Evolutionary conservation across 1,140 invertebrate species (phyloP), one percentile per base, ranked within the genome.

Genomic region (Drosophila persimilis): DNA sequence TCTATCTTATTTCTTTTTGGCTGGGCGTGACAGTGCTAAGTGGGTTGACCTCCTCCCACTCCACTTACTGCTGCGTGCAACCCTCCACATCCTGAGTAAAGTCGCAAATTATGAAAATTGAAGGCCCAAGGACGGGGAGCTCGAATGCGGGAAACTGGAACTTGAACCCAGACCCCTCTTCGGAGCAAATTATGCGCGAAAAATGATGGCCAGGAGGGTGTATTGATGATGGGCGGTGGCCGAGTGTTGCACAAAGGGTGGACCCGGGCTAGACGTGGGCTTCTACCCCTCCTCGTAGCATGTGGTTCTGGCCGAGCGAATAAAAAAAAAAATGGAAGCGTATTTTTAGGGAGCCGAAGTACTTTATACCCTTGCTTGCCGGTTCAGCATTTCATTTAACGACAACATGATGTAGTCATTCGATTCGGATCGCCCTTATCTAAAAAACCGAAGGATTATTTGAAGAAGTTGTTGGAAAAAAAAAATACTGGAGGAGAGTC

Each of bases 101-200:
- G 79, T 66, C 55, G 63, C 51, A 85, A 86, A 86, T 85, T 86
- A 85, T 85, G 81, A 84, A 77, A 84, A 84, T 84, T 77, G 77
- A 76, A 73, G 75, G 62, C 58, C 62, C 24, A 45, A 29, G 47
- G 46, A 26, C 43, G 46, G 74, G 56, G 24, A 31, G 7, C 26
- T 35, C 17, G 26, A 22, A 24, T 26, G 29, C 41, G 7, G 24
- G 4, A 7, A 31, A 3, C 31, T 31, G 8, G 53, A 44, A 44
- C 45, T 48, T 26, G 60, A 55, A 13, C 59, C 51, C 46, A 39
- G 62, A 45, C 46, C 41, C 72, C 73, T 81, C 80, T 86, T 86
- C 77, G 76, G 74, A 77, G 73, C 83, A 86, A 86, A 86, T 86
- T 86, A 88, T 88, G 81, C 81, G 83, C 69, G 78, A 77, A 86